phyloP scores from a whole-genome alignment of 2,888 invertebrate genomes.

The Nudaria mundana region DNA sequence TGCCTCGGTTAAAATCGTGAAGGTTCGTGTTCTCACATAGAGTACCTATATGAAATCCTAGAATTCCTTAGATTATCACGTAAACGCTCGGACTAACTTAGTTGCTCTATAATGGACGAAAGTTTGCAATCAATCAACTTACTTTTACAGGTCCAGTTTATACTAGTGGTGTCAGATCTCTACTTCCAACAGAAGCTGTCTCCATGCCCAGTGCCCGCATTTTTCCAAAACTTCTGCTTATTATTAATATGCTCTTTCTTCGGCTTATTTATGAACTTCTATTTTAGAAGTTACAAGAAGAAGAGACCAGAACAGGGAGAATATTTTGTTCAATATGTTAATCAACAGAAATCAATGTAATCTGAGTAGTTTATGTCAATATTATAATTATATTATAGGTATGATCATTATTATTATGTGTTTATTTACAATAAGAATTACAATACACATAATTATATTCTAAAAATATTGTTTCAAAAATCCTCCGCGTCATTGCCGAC shows the following conservation, averaged over 20 bases:
- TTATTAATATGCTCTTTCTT: constrained; percentile 82
- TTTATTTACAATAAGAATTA: no score
- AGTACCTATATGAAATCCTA: no score
- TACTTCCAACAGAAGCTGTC: constrained; percentile 67
- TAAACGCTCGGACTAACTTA: no score
- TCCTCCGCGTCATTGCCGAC: no score
- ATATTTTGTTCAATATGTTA: constrained; percentile 6
- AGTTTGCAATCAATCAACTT: constrained; percentile 1
- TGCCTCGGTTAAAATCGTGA: no score
- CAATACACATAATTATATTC: no score
- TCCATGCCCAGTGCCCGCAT: constrained; percentile 68
- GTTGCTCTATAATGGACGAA: no score
- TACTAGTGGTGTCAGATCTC: constrained; percentile 59
- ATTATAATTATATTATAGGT: no score
- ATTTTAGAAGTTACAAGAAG: constrained; percentile 61
- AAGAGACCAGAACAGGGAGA: constrained; percentile 24
- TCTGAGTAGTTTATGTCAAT: constrained; percentile 7
- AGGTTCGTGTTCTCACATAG: no score
- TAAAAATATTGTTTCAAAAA: no score
- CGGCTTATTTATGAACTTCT: constrained; percentile 84
- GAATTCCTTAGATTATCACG: no score
- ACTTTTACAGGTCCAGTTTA: constrained; percentile 63
- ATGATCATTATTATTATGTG: no score
- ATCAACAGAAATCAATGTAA: constrained; percentile 23
- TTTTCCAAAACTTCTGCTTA: constrained; percentile 79